Evolutionary conservation across 1,140 invertebrate species (phyloP).

Genomic region (Plodia interpunctella): DNA sequence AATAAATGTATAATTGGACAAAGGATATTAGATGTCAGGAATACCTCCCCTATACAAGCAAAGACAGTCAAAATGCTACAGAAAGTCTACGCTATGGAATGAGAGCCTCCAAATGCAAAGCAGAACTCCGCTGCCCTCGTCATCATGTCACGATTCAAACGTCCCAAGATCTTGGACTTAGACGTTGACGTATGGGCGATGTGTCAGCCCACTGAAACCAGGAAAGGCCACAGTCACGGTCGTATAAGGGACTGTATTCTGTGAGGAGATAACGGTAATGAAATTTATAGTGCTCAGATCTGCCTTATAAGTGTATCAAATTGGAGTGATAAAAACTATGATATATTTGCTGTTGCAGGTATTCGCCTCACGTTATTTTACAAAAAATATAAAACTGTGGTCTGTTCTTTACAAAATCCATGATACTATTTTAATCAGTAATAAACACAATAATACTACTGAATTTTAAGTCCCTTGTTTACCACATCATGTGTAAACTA

Average conservation of each 20-base stretch:
- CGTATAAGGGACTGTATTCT: not conserved
- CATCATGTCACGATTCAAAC: conserved; percentile 1
- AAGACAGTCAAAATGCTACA: no score
- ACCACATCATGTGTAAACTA: no score
- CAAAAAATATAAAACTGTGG: no score
- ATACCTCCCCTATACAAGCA: no score
- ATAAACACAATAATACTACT: no score
- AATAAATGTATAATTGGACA: no score
- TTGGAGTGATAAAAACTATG: not conserved
- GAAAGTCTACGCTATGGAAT: not conserved
- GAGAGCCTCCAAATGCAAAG: not conserved
- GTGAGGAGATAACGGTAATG: not conserved
- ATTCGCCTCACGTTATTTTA: no score
- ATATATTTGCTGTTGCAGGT: no score
- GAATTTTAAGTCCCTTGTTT: no score
- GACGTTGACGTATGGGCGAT: not conserved
- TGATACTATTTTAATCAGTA: no score
- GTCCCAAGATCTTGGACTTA: not conserved
- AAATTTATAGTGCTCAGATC: not conserved
- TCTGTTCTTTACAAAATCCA: no score
- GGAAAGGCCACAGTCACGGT: not conserved
- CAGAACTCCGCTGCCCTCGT: not conserved
- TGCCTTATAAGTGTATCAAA: not conserved
- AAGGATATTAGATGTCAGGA: no score
- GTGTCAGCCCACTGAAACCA: not conserved